Percentiles rank a stretch among this genome's conserved stretches.
phyloP scores from a whole-genome alignment of 2,888 invertebrate species.

The Hydriomena furcata region DNA sequence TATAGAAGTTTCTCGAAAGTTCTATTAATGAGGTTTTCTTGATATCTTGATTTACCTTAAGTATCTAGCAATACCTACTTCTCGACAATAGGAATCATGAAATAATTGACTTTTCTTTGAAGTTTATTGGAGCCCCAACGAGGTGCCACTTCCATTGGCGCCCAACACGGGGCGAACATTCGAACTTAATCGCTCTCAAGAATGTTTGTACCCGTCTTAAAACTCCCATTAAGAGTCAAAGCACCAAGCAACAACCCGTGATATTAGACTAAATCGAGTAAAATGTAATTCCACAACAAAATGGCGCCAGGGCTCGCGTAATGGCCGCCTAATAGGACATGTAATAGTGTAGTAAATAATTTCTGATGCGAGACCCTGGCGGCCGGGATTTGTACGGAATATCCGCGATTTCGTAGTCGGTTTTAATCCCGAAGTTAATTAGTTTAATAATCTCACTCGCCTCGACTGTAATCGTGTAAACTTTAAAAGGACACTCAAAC shows the following conservation, averaged over 20 bases:
- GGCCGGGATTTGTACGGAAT: slow-evolving; percentile 30
- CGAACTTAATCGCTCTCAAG: slow-evolving; percentile 34
- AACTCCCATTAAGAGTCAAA: slow-evolving; percentile 47
- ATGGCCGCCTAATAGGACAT: slow-evolving; percentile 61
- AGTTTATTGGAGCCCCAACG: slow-evolving; percentile 27
- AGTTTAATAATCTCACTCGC: slow-evolving; percentile 29
- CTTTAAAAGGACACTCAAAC: slow-evolving; percentile 23
- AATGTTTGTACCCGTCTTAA: slow-evolving; percentile 42
- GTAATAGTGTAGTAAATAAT: slow-evolving; percentile 63
- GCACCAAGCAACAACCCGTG: slow-evolving; percentile 49
- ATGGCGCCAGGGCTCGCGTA: slow-evolving; percentile 52
- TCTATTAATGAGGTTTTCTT: too few species aligned
- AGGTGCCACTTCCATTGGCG: slow-evolving; percentile 35
- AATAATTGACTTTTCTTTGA: slow-evolving; percentile 8
- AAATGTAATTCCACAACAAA: slow-evolving; percentile 59
- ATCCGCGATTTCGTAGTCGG: slow-evolving; percentile 20
- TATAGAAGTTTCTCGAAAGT: too few species aligned
- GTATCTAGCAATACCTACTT: too few species aligned
- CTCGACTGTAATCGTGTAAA: slow-evolving; percentile 25
- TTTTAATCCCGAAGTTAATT: slow-evolving; percentile 31
- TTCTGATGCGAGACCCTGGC: slow-evolving; percentile 32
- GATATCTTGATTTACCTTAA: too few species aligned
- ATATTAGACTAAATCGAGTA: slow-evolving; percentile 61
- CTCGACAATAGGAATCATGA: too few species aligned
- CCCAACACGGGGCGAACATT: slow-evolving; percentile 42